Evolutionary conservation across 2,113 vertebrate genomes (phyloP).

Genomic region (Rafetus swinhoei): DNA sequence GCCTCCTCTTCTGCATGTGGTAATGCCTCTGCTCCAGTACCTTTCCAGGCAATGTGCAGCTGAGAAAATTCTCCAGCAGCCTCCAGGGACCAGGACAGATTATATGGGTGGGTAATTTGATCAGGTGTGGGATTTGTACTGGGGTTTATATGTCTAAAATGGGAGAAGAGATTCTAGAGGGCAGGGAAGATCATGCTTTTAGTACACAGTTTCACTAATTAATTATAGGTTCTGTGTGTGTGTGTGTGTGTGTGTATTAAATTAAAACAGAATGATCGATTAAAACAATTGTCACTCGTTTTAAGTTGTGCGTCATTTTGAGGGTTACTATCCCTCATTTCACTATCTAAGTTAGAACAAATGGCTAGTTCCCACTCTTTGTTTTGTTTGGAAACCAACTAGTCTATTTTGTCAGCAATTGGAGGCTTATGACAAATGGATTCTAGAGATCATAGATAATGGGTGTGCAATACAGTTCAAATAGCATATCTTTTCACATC

Average conservation of each 20-base stretch:
- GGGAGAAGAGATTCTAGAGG: neutral
- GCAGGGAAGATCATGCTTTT: neutral
- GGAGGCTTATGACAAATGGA: too few relatives aligned
- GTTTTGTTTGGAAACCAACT: too few relatives aligned
- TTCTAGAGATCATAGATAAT: too few relatives aligned
- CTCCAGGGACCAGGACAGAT: neutral
- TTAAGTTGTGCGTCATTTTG: neutral
- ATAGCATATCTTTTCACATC: too few relatives aligned
- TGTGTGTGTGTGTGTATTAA: neutral
- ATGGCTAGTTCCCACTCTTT: too few relatives aligned
- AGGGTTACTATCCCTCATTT: neutral
- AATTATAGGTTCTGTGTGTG: neutral
- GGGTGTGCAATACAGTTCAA: too few relatives aligned
- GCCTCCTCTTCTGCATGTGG: neutral
- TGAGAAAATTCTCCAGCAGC: neutral
- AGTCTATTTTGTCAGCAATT: too few relatives aligned
- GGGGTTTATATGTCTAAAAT: neutral
- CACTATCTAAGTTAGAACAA: neutral
- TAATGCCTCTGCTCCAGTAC: neutral
- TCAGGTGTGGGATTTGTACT: neutral
- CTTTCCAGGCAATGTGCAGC: neutral
- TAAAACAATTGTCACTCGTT: neutral
- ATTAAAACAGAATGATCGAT: neutral
- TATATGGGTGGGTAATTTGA: neutral
- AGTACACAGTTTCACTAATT: neutral